Evolutionary conservation across 2,797 vertebrate genomes (phyloP).

Genomic region (Muscicapa comitata): DNA sequence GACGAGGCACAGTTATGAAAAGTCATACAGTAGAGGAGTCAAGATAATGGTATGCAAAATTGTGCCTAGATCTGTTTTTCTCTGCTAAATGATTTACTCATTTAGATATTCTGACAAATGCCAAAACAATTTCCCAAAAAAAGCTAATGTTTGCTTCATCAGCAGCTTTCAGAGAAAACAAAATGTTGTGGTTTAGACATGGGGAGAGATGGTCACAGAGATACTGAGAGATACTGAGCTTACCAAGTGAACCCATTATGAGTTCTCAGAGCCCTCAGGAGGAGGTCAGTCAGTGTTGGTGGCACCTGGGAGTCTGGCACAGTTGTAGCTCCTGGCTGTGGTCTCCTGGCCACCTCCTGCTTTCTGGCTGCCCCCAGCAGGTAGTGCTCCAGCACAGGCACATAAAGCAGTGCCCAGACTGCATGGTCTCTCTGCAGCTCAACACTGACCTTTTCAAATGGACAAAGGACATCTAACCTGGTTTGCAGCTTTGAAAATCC

Average conservation of each 20-base stretch:
- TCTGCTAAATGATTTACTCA: background rate
- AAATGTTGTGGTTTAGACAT: background rate
- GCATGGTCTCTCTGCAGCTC: background rate
- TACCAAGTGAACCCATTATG: background rate
- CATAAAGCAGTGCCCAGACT: background rate
- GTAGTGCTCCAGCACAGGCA: background rate
- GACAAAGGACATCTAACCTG: background rate
- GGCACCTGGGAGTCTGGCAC: background rate
- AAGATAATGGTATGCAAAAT: background rate
- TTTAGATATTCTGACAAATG: constrained; percentile 7
- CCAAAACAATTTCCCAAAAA: background rate
- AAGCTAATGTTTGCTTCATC: background rate
- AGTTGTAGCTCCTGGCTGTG: background rate
- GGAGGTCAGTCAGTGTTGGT: background rate
- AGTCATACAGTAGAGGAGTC: background rate
- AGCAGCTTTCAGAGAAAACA: constrained; percentile 3
- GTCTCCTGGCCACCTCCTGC: background rate
- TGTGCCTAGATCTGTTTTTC: constrained; percentile 23
- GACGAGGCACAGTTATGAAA: constrained; percentile 10
- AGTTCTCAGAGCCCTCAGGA: background rate
- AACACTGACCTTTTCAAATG: background rate
- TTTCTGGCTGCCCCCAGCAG: background rate
- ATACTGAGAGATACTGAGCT: background rate
- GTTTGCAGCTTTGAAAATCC: background rate
- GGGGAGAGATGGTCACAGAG: background rate